Evolutionary conservation across 2,113 vertebrate genomes (phyloP), one percentile per base, ranked within the genome.

Genomic region (Prochilodus magdalenae): DNA sequence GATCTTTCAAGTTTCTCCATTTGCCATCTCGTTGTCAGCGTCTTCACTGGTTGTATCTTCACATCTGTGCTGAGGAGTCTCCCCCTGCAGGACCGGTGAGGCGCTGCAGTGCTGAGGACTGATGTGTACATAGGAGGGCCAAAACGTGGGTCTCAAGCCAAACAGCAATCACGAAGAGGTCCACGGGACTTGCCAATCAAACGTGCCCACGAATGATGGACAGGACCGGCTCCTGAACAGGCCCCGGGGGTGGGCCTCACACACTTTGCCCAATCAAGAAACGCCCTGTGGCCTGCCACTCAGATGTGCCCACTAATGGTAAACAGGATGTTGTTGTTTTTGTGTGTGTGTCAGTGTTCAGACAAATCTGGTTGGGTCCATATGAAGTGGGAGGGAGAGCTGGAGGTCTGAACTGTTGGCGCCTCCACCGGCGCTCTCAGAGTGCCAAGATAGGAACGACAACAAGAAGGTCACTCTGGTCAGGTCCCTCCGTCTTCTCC

Each of bases 121-220:
- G 65, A 26, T 29, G 53, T 82, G 36, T 83, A 80, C 10, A 86
- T 72, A 77, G 72, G n/a, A 20, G 26, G 60, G 74, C 75, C 82
- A 79, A 65, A 78, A 36, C 15, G 30, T 73, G 29, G 69, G 69
- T 73, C n/a, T 65, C 20, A 79, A 66, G 73, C 73, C 78, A 80
- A 80, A 82, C 62, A 63, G 30, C 59, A 73, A 73, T 78, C 49
- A 57, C 51, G 6, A 24, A 70, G 20, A 63, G 51, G 29, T 85
- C 70, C 30, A 44, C 18, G 73, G 75, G 74, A 51, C 85, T 60
- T 84, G 74, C 73, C 71, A 84, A 66, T 81, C 53, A 86, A 36
- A 79, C n/a, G 22, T n/a, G 62, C 69, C 29, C 69, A 73, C 53
- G 77, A 73, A 77, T 47, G 29, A 73, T 8, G 24, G 36, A 65